A percentile compares a stretch with the other conserved stretches of the same genome.
Conservation (phyloP, 2,797 vertebrate genomes). For the Australoheros facetus region DNA sequence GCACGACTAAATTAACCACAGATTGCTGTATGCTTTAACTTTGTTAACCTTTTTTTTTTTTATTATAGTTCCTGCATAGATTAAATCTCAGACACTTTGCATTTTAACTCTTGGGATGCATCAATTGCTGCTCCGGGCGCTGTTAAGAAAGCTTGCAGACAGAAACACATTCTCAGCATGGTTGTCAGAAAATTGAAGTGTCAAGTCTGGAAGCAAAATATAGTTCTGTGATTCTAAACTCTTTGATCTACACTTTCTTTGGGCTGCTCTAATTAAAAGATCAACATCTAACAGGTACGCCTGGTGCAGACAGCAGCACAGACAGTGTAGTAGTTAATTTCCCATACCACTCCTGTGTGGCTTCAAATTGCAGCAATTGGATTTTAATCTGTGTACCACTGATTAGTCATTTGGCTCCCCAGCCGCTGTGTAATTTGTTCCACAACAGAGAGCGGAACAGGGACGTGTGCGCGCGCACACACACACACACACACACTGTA, state of each 20-base stretch:
- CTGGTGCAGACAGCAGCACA: slow-evolving; percentile 51
- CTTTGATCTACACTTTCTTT: slow-evolving; percentile 50
- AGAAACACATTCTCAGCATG: slow-evolving; percentile 9
- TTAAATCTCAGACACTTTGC: slow-evolving; percentile 28
- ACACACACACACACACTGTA: slow-evolving; percentile 28
- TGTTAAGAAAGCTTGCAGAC: not conserved
- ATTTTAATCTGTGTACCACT: slow-evolving; percentile 82
- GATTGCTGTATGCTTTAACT: slow-evolving; percentile 39
- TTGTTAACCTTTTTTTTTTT: slow-evolving; percentile 21
- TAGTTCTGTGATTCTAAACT: slow-evolving; percentile 15
- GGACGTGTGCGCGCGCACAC: slow-evolving; percentile 48
- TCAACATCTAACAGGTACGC: slow-evolving; percentile 66
- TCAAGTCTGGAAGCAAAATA: slow-evolving; percentile 8
- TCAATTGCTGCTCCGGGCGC: not conserved
- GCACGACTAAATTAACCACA: slow-evolving; percentile 51
- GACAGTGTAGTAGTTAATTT: slow-evolving; percentile 74
- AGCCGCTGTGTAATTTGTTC: slow-evolving; percentile 80
- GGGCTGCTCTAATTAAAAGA: slow-evolving; percentile 70
- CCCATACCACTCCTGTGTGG: slow-evolving; percentile 77
- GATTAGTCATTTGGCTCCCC: slow-evolving; percentile 81
- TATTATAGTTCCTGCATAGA: slow-evolving; percentile 22
- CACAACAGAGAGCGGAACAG: slow-evolving; percentile 77
- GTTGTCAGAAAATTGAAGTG: slow-evolving; percentile 6
- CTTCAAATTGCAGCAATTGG: slow-evolving; percentile 80
- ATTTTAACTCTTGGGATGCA: slow-evolving; percentile 9